Conservation (phyloP, 2,113 vertebrate species). For the Lasiurus cinereus region DNA sequence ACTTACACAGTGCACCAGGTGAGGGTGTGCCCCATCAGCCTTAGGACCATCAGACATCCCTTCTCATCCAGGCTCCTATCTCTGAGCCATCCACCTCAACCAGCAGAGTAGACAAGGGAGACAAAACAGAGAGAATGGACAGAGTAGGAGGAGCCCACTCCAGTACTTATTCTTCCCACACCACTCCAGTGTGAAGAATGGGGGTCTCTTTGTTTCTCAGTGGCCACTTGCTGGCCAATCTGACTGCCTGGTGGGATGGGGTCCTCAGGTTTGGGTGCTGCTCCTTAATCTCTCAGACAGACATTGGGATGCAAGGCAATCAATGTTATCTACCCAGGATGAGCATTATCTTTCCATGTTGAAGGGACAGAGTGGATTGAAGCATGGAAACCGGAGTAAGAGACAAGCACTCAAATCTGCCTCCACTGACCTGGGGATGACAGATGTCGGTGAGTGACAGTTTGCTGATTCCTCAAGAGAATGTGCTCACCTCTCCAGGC, state of each 20-base stretch:
- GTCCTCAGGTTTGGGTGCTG: background rate
- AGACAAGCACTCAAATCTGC: conserved; percentile 97
- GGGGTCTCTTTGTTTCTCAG: conserved; percentile 1
- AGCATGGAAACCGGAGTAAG: conserved; percentile 95
- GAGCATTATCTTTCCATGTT: background rate
- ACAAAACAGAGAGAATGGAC: background rate
- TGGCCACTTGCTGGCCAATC: background rate
- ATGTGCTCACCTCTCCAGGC: background rate
- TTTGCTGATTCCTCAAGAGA: background rate
- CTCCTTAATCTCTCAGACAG: background rate
- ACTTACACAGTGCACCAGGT: conserved; percentile 96
- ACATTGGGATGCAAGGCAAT: background rate
- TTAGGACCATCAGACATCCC: background rate
- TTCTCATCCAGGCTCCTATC: background rate
- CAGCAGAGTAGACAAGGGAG: background rate
- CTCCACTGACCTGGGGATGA: conserved; percentile 97
- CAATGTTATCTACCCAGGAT: conserved; percentile 20
- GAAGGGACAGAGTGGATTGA: conserved; percentile 94
- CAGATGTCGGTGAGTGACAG: conserved; percentile 93
- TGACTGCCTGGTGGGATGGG: background rate
- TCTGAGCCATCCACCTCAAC: background rate
- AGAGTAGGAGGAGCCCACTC: background rate
- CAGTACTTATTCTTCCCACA: background rate
- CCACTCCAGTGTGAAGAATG: background rate
- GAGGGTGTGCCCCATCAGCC: conserved; percentile 47